Percentiles rank a stretch among this genome's conserved stretches.
Conservation (phyloP, 2,888 invertebrate species). For the Epirrhoe tristata region DNA sequence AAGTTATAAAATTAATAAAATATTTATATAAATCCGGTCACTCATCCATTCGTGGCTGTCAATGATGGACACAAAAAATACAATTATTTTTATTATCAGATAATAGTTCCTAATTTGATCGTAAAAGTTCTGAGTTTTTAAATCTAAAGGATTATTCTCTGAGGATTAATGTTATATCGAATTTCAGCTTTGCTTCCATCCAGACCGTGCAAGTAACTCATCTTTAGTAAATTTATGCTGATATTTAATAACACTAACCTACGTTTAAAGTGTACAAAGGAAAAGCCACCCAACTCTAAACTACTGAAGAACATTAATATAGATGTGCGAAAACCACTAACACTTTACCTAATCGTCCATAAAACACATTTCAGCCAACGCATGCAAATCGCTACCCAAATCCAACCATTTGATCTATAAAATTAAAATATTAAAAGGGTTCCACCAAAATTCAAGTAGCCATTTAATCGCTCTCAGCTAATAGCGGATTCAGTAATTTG, state of each 20-base stretch:
- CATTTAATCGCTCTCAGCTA: slow-evolving; percentile 76
- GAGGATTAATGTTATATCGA: too few relatives aligned
- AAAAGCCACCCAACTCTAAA: slow-evolving; percentile 14
- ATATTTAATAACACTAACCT: too few relatives aligned
- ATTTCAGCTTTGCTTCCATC: too few relatives aligned
- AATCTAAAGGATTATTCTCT: too few relatives aligned
- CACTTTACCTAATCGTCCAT: slow-evolving; percentile 39
- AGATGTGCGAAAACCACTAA: slow-evolving; percentile 41
- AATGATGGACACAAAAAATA: not conserved
- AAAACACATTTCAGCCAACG: slow-evolving; percentile 45
- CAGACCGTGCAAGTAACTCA: too few relatives aligned
- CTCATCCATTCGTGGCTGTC: slow-evolving; percentile 15
- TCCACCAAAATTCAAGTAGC: slow-evolving; percentile 70
- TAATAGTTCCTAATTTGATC: not conserved
- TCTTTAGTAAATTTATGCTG: too few relatives aligned
- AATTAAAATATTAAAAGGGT: slow-evolving; percentile 71
- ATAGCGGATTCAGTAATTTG: slow-evolving; percentile 83
- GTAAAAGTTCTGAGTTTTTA: not conserved
- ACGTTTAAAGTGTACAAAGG: not conserved
- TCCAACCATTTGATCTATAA: slow-evolving; percentile 62
- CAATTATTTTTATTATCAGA: not conserved
- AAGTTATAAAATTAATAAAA: slow-evolving; percentile 38
- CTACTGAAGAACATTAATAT: slow-evolving; percentile 32
- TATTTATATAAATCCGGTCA: slow-evolving; percentile 26
- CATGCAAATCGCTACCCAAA: slow-evolving; percentile 58